Percentiles rank a stretch among this genome's conserved stretches.
These are phyloP conservation scores for Lithophane leautieri DNA, from an alignment of 2,888 invertebrate species.

Conservation along the genomic window DNA sequence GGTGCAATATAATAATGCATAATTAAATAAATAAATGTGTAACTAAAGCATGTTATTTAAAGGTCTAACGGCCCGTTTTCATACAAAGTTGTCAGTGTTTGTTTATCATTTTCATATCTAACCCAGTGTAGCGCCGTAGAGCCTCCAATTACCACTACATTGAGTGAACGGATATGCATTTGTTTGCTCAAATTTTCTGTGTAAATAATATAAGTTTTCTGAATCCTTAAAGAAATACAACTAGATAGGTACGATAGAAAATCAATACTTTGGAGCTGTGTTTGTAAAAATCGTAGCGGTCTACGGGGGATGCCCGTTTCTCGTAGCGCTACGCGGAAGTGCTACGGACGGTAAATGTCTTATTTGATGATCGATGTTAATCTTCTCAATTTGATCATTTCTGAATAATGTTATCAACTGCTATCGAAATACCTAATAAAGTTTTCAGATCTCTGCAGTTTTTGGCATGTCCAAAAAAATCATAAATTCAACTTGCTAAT, in stretches of 20 bases:
- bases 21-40: constrained; percentile 27
- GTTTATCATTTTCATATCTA: constrained; percentile 3
- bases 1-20: constrained; percentile 12
- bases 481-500: too few species aligned
- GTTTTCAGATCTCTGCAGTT: too few species aligned
- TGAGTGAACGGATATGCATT: constrained; percentile 7
- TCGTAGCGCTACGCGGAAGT: constrained; percentile 41
- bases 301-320: constrained; percentile 6
- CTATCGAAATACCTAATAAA: too few species aligned
- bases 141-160: constrained; percentile 17
- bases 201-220: not conserved
- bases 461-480: too few species aligned
- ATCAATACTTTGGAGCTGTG: constrained; percentile 8
- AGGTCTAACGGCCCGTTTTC: not conserved
- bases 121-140: not conserved
- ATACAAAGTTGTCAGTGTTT: not conserved
- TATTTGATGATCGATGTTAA: not conserved
- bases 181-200: constrained; percentile 17
- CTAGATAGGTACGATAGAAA: not conserved
- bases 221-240: not conserved
- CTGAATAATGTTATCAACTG: too few species aligned
- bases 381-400: not conserved
- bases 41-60: constrained; percentile 17
- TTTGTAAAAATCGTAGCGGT: constrained; percentile 23
- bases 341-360: constrained; percentile 10